Percentiles rank a stretch among this genome's conserved stretches.
phyloP scores from a whole-genome alignment of 2,113 vertebrate species.

The sheep (Ovis aries) region ARS-UI_Ramb_v3.0 NC_056072.1:46231501-46232000 shows the following conservation, averaged over 20 bases:
- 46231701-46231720: too few species aligned
- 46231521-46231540: background rate
- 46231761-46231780: accelerated
- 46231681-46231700: background rate
- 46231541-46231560: background rate
- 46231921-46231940: background rate
- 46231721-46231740: too few species aligned
- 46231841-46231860: background rate
- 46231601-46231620: background rate
- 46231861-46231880: background rate
- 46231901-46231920: background rate
- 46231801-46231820: background rate
- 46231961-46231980: background rate
- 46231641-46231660: background rate
- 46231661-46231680: accelerated
- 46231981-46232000: background rate
- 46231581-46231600: background rate
- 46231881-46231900: background rate
- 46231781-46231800: background rate
- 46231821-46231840: background rate
- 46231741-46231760: background rate
- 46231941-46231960: accelerated
- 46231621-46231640: background rate
- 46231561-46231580: background rate
- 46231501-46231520: background rate